A percentile compares a stretch with the other conserved stretches of the same genome.
Evolutionary conservation across 2,888 invertebrate species (phyloP).

Genomic region (Xylota sylvarum): DNA sequence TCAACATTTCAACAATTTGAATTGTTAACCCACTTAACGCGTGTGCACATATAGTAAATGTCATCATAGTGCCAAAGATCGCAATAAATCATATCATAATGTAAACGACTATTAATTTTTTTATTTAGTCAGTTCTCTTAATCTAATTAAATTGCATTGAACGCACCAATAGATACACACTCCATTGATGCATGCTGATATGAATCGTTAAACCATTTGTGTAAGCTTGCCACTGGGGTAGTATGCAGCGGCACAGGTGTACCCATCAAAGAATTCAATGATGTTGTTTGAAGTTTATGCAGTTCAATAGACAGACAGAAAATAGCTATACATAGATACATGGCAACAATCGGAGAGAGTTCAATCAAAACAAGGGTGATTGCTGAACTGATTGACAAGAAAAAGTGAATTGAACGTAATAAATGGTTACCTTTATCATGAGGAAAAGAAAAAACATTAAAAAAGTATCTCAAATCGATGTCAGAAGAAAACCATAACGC

Average conservation of each 20-base stretch:
- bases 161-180: background rate
- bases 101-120: conserved; percentile 16
- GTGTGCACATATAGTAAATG: background rate
- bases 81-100: conserved; percentile 50
- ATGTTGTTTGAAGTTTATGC: background rate
- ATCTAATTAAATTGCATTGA: conserved; percentile 27
- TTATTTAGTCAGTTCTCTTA: conserved; percentile 6
- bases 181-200: background rate
- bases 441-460: background rate
- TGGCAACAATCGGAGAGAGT: conserved; percentile 10
- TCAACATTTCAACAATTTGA: background rate
- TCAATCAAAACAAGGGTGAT: conserved; percentile 24
- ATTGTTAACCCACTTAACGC: conserved; percentile 18
- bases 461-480: conserved; percentile 29
- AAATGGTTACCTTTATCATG: conserved; percentile 12
- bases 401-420: conserved; percentile 33
- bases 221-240: background rate
- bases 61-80: conserved; percentile 9
- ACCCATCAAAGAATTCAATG: conserved; percentile 30
- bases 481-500: conserved; percentile 4
- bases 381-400: conserved; percentile 29
- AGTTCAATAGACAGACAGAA: conserved; percentile 8
- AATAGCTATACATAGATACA: background rate
- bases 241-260: conserved; percentile 8
- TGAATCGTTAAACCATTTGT: background rate